These are phyloP conservation scores for Sarcophaga subvicina DNA, from an alignment of 2,888 invertebrate species.

Conservation along the genomic window DNA sequence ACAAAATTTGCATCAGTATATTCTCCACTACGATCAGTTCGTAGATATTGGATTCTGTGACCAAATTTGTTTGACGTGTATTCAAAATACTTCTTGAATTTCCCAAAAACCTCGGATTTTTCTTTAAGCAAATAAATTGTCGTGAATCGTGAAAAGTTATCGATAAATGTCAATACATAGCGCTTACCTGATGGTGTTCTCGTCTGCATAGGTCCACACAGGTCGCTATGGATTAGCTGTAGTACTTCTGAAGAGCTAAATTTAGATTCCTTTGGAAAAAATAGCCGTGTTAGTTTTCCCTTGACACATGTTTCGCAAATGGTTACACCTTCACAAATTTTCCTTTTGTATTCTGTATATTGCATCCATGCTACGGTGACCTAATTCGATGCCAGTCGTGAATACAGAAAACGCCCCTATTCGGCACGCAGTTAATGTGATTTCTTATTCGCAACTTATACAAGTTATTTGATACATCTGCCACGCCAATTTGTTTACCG, in stretches of 20 bases:
- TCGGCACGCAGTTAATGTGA: slow-evolving; percentile 24
- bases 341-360: slow-evolving; percentile 27
- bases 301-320: slow-evolving; percentile 69
- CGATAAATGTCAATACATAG: slow-evolving; percentile 74
- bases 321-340: slow-evolving; percentile 29
- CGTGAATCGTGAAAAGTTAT: slow-evolving; percentile 74
- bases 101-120: slow-evolving; percentile 70
- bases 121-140: slow-evolving; percentile 70
- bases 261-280: slow-evolving; percentile 71
- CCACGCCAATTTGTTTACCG: slow-evolving; percentile 9
- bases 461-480: slow-evolving; percentile 29
- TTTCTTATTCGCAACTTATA: slow-evolving; percentile 26
- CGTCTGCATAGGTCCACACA: slow-evolving; percentile 75
- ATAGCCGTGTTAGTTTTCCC: slow-evolving; percentile 70
- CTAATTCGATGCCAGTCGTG: slow-evolving; percentile 69
- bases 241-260: slow-evolving; percentile 51
- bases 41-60: slow-evolving; percentile 43
- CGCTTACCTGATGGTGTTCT: slow-evolving; percentile 70
- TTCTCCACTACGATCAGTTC: slow-evolving; percentile 69
- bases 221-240: slow-evolving; percentile 73
- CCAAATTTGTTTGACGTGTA: slow-evolving; percentile 58
- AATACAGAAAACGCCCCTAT: neutral
- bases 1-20: slow-evolving; percentile 69
- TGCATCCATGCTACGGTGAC: slow-evolving; percentile 66
- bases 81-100: slow-evolving; percentile 41